Conservation (phyloP, 2,113 vertebrate species). For the Myotis brandtii region DNA sequence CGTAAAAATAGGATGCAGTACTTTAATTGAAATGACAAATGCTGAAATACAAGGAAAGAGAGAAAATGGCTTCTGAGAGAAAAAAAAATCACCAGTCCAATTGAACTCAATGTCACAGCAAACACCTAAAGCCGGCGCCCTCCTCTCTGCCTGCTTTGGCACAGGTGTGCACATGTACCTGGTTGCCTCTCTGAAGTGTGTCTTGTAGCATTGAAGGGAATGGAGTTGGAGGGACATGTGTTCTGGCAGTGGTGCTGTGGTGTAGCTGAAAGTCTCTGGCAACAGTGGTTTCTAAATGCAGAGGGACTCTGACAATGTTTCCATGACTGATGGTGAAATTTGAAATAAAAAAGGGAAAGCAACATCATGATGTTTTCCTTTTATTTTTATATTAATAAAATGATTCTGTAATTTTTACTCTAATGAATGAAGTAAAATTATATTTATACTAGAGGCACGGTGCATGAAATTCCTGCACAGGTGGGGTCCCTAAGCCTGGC, state of each 20-base stretch:
- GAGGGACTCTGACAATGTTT: not conserved
- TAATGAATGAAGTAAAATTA: not conserved
- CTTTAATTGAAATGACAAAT: slow-evolving; percentile 78
- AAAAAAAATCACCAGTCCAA: slow-evolving; percentile 41
- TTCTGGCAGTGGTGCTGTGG: not conserved
- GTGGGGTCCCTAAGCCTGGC: too few species aligned
- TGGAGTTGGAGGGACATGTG: not conserved
- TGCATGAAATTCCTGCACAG: too few species aligned
- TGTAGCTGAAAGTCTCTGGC: not conserved
- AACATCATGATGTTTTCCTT: not conserved
- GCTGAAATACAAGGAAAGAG: slow-evolving; percentile 55
- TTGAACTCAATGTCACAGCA: slow-evolving; percentile 37
- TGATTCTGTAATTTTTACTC: not conserved
- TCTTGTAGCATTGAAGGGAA: not conserved
- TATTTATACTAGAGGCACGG: not conserved
- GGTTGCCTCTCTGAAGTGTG: not conserved
- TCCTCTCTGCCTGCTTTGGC: not conserved
- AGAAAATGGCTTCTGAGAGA: slow-evolving; percentile 59
- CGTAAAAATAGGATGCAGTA: slow-evolving; percentile 70
- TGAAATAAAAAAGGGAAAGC: not conserved
- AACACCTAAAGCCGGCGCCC: not conserved
- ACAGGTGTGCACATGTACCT: not conserved
- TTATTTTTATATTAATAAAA: not conserved
- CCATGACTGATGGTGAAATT: not conserved
- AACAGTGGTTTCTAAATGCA: not conserved